Evolutionary conservation across 2,888 invertebrate species (phyloP).

Genomic region (Odontothrips loti): DNA sequence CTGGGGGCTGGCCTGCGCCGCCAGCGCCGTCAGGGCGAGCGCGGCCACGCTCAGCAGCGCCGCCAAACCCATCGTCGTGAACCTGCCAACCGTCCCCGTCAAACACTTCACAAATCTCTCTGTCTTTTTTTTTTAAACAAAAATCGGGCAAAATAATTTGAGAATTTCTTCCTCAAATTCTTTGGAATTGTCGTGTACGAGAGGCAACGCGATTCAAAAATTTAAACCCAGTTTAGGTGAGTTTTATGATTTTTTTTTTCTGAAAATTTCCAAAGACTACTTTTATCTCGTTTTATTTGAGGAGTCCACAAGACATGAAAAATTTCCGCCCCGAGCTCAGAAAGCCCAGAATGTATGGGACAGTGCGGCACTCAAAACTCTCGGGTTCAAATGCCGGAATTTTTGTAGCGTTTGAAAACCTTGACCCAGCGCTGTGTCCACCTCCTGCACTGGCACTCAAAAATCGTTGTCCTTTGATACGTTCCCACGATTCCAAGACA

Average conservation of each 20-base stretch:
- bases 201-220: too few species aligned
- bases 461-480: too few species aligned
- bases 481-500: too few species aligned
- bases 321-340: neutral
- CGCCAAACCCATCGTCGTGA: neutral
- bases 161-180: too few species aligned
- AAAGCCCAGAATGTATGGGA: neutral
- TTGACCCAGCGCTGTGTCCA: too few species aligned
- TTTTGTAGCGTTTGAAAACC: too few species aligned
- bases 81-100: neutral
- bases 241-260: neutral
- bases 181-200: too few species aligned
- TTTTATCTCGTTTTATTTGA: too few species aligned
- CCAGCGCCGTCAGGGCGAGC: neutral
- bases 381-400: neutral
- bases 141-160: too few species aligned
- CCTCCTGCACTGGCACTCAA: too few species aligned
- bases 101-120: neutral
- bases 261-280: neutral
- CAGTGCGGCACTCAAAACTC: neutral
- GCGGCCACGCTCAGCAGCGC: neutral
- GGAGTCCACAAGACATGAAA: too few species aligned
- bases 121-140: neutral
- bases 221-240: too few species aligned
- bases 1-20: neutral